Base-by-base conservation (phyloP, 2,113 vertebrate species). In the Varanus komodoensis region DNA sequence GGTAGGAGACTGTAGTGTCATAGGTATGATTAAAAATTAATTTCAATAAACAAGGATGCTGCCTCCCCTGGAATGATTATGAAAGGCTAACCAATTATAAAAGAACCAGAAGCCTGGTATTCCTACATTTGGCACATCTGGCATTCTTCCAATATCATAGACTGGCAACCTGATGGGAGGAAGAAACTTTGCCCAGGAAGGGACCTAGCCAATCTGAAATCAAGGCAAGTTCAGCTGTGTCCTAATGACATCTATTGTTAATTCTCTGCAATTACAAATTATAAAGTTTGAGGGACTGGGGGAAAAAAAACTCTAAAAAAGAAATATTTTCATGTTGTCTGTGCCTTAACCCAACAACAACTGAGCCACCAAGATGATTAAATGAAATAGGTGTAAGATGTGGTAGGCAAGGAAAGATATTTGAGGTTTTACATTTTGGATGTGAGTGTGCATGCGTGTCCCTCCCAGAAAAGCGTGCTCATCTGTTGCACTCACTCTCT, bases 11-110 rank as follows among this genome's bases (percentile, higher is more conserved):
- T 54, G 91, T 84, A 91, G 91, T 93, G 95, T 95, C 93, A 94
- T 6, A 92, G 91, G 92, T 96, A 93, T 96, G 96, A 97, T 97
- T 96, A 96, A 95, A 95, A 95, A 93, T 0, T 92, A 91, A 95
- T 91, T 95, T 90, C 80, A 93, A 89, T 92, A 88, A 95, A 93
- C 95, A 93, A 94, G 92, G 93, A 87, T 91, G 89, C 87, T 93
- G 86, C 82, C 89, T 82, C 83, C 90, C 75, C 91, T 71, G 89
- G 94, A 95, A 96, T 94, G 91, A 94, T 86, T 92, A 92, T 82
- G 95, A 89, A 23, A 80, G 82, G 94, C 84, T 93, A 92, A 90
- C 67, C 77, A 92, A 93, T 94, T 93, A 90, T 90, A 81, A 88
- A 93, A 90, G 93, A 89, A 64, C 82, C 48, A 80, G 89, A 92